Percentiles rank a stretch among this genome's conserved stretches.
Evolutionary conservation across 1,140 invertebrate genomes (phyloP).

Genomic region (Druon quercuslanigerum): DNA sequence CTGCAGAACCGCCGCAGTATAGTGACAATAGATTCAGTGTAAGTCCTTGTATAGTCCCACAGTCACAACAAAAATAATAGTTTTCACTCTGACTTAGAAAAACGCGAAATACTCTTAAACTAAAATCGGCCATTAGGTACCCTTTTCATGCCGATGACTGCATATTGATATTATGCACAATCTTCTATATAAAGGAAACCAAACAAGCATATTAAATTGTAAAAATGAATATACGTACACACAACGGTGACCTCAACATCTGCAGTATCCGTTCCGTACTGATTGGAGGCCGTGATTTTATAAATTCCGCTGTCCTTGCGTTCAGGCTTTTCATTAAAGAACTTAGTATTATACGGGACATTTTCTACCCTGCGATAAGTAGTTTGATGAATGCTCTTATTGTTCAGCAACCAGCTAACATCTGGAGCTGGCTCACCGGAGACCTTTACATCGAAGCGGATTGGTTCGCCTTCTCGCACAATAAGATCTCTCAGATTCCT

Average conservation of each 20-base stretch:
- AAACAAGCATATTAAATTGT: too few species aligned
- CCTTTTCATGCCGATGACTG: too few species aligned
- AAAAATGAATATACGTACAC: conserved; percentile 78
- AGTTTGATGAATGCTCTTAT: conserved; percentile 77
- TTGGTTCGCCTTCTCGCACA: conserved; percentile 89
- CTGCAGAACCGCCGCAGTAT: too few species aligned
- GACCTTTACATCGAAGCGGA: conserved; percentile 89
- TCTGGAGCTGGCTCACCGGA: conserved; percentile 90
- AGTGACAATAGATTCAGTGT: too few species aligned
- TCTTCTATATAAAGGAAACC: too few species aligned
- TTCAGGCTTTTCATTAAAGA: conserved; percentile 87
- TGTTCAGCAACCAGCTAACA: conserved; percentile 82
- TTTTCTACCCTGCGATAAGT: conserved; percentile 84
- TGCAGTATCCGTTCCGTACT: conserved; percentile 91
- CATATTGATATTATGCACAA: too few species aligned
- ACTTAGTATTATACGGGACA: conserved; percentile 91
- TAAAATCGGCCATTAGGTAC: too few species aligned
- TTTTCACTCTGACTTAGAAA: too few species aligned
- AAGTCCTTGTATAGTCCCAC: too few species aligned
- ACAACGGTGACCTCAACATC: conserved; percentile 93
- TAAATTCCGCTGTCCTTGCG: conserved; percentile 91
- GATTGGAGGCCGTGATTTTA: conserved; percentile 89
- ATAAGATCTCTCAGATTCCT: conserved; percentile 85
- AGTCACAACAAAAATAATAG: too few species aligned
- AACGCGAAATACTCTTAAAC: too few species aligned